Evolutionary conservation across 2,888 invertebrate species (phyloP).

Genomic region (Sepioteuthis lessoniana): DNA sequence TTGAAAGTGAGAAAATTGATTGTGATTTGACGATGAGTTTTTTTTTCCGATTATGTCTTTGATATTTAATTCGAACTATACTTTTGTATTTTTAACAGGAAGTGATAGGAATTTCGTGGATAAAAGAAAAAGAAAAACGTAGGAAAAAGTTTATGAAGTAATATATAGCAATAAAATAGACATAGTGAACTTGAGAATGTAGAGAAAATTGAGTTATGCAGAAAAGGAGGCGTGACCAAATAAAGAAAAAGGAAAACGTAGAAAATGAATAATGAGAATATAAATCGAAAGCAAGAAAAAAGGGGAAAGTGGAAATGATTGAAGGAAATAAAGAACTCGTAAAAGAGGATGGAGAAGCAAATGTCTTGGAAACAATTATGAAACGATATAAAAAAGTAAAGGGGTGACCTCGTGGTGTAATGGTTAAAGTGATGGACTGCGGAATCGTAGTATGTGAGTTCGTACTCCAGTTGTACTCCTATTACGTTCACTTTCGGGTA

Average conservation of each 20-base stretch:
- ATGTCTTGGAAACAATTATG: too few relatives aligned
- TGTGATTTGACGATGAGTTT: not conserved
- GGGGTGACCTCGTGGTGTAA: too few relatives aligned
- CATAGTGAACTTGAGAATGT: not conserved
- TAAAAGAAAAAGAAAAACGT: not conserved
- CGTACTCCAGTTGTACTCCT: too few relatives aligned
- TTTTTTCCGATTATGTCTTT: not conserved
- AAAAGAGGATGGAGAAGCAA: too few relatives aligned
- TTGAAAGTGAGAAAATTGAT: constrained; percentile 33
- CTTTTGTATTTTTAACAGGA: not conserved
- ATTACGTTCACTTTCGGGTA: too few relatives aligned
- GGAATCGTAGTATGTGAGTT: too few relatives aligned
- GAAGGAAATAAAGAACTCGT: too few relatives aligned
- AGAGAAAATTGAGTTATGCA: not conserved
- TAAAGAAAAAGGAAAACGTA: not conserved
- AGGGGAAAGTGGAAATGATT: too few relatives aligned
- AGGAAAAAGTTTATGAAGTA: not conserved
- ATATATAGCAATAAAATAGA: not conserved
- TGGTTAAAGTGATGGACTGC: too few relatives aligned
- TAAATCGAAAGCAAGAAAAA: too few relatives aligned
- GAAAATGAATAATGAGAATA: too few relatives aligned
- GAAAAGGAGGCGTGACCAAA: not conserved
- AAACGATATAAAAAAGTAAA: too few relatives aligned
- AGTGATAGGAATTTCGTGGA: not conserved
- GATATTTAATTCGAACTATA: not conserved